These are phyloP conservation scores for Sebastes itinus DNA, from an alignment of 2,797 vertebrate genomes.

Conservation along the genomic window DNA sequence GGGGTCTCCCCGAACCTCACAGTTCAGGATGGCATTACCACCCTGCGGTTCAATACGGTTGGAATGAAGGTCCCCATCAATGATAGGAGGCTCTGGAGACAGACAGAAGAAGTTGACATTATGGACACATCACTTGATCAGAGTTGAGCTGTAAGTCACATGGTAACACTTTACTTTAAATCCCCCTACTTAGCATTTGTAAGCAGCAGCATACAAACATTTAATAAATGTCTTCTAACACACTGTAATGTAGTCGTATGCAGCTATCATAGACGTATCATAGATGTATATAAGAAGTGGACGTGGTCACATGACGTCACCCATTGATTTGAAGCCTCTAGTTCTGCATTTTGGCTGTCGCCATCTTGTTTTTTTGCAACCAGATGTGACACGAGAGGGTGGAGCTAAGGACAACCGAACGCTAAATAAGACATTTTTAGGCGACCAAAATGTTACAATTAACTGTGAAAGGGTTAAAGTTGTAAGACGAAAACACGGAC, in stretches of 20 bases:
- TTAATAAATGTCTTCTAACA: background rate
- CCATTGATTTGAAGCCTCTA: no score
- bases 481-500: no score
- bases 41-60: conserved; percentile 91
- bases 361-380: no score
- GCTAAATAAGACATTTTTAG: no score
- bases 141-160: background rate
- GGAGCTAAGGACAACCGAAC: no score
- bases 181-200: background rate
- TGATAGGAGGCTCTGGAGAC: conserved; percentile 92
- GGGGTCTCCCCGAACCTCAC: conserved; percentile 94
- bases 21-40: conserved; percentile 91
- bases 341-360: no score
- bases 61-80: conserved; percentile 89
- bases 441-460: no score
- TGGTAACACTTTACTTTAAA: background rate
- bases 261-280: no score
- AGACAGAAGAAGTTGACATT: background rate
- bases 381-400: no score
- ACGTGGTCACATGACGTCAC: no score
- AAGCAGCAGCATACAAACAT: background rate
- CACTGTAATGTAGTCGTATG: background rate
- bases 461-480: no score
- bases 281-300: no score
- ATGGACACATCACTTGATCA: background rate